Evolutionary conservation across 2,888 invertebrate genomes (phyloP).

Genomic region (Melikaiella ostensackeni): DNA sequence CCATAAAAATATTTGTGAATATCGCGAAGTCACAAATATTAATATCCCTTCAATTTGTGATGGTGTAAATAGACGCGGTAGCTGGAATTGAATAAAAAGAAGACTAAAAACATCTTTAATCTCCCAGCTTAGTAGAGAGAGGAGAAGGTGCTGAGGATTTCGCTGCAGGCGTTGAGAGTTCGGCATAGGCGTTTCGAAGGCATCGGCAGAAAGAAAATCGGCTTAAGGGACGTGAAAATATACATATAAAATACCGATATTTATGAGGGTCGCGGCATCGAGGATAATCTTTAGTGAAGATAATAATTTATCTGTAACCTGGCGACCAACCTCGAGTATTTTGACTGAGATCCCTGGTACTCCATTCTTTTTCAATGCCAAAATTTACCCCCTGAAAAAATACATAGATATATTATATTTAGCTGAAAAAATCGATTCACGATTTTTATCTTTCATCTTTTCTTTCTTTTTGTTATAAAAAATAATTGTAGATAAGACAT

Average conservation of each 20-base stretch:
- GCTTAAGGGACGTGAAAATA: constrained; percentile 71
- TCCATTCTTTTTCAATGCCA: constrained; percentile 49
- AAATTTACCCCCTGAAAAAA: not conserved
- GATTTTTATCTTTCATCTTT: not conserved
- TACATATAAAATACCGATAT: constrained; percentile 74
- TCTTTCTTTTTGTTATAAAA: not conserved
- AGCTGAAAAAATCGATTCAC: not conserved
- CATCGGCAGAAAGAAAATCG: constrained; percentile 75
- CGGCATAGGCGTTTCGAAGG: constrained; percentile 69
- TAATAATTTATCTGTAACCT: constrained; percentile 74
- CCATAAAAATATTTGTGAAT: not conserved
- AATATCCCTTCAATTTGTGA: constrained; percentile 4
- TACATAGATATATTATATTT: not conserved
- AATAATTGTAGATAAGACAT: too few species aligned
- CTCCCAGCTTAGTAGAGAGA: constrained; percentile 72
- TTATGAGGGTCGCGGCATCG: constrained; percentile 76
- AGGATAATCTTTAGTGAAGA: constrained; percentile 75
- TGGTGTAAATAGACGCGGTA: not conserved
- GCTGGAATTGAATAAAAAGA: constrained; percentile 60
- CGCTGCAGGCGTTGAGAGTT: constrained; percentile 60
- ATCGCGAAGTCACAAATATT: not conserved
- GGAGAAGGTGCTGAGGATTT: constrained; percentile 57
- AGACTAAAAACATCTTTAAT: constrained; percentile 70
- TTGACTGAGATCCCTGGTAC: constrained; percentile 66
- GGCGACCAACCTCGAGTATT: constrained; percentile 64